Base-by-base conservation (phyloP, 2,113 vertebrate species). In the Lamprotornis superbus region DNA sequence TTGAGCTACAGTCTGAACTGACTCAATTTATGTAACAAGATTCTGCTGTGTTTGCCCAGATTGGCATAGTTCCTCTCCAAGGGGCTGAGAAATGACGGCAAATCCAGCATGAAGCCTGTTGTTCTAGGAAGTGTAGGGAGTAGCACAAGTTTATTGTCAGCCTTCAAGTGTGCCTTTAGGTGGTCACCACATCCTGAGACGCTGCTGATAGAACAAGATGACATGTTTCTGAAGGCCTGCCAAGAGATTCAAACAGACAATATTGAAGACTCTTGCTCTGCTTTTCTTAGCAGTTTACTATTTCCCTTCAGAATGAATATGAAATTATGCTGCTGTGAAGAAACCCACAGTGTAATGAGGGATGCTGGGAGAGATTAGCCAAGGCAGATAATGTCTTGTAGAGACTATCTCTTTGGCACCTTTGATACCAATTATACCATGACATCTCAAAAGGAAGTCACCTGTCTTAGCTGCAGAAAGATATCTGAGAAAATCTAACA, bases 161-260 rank as follows among this genome's bases (percentile, higher is more conserved):
- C 94, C 96, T 94, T 94, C 85, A 90, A 95, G 93, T 68, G 83
- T 96, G 94, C 92, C 90, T 96, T 96, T 94, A 97, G 96, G 94
- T 97, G 96, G 96, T 94, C 96, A 95, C 96, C 93, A 92, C 94
- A 96, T 96, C 95, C 96, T 87, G 90, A 96, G 95, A 94, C 3
- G 86, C 74, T 93, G 92, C 90, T 87, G 93, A 92, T 94, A 93
- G 93, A 87, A 90, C 68, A 49, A 60, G 90, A 95, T 96, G 92
- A 94, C 95, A 90, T 90, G 69, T 96, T 97, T 89, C 93, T 97
- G 96, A 96, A 95, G 88, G 80, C 68, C 88, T 97, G 96, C 96
- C 96, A 97, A 90, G 92, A 96, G 85, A 93, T 82, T 95, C 88
- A 90, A 83, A 49, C 82, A 80, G 44, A 94, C 93, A 77, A 68